Percentiles rank a stretch among this genome's conserved stretches.
Conservation (phyloP, 2,888 invertebrate genomes). For the Tenthredo scrophulariae region DNA sequence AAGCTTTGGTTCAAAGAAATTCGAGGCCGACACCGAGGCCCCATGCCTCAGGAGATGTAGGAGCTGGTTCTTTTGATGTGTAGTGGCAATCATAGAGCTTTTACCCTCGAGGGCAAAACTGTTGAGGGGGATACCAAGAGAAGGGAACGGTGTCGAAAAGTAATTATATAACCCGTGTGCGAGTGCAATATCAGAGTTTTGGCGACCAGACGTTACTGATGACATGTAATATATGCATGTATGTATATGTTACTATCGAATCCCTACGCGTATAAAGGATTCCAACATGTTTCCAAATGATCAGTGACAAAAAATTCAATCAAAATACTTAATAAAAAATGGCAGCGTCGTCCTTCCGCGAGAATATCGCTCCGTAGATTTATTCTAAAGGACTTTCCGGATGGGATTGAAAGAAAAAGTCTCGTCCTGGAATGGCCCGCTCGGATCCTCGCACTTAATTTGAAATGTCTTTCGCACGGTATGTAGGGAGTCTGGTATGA, state of each 20-base stretch:
- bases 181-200: conserved; percentile 7
- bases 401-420: neutral
- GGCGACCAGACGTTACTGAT: neutral
- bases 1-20: conserved; percentile 22
- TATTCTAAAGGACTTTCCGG: neutral
- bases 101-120: conserved; percentile 54
- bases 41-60: neutral
- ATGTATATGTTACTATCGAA: neutral
- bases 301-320: neutral
- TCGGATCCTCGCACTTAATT: neutral
- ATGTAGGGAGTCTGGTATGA: neutral
- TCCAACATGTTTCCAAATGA: neutral
- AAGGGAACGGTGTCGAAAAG: conserved; percentile 63
- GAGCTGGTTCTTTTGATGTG: conserved; percentile 58
- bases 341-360: neutral
- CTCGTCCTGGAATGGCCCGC: neutral
- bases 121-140: conserved; percentile 48
- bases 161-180: conserved; percentile 65
- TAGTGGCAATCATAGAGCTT: conserved; percentile 60
- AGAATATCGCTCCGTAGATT: neutral
- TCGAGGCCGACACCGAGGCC: neutral
- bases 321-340: neutral
- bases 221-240: neutral
- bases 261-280: neutral
- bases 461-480: neutral